Percentiles rank a stretch among this genome's conserved stretches.
These are phyloP conservation scores for Mythimna pallens DNA, from an alignment of 2,888 invertebrate genomes.

Conservation along the genomic window DNA sequence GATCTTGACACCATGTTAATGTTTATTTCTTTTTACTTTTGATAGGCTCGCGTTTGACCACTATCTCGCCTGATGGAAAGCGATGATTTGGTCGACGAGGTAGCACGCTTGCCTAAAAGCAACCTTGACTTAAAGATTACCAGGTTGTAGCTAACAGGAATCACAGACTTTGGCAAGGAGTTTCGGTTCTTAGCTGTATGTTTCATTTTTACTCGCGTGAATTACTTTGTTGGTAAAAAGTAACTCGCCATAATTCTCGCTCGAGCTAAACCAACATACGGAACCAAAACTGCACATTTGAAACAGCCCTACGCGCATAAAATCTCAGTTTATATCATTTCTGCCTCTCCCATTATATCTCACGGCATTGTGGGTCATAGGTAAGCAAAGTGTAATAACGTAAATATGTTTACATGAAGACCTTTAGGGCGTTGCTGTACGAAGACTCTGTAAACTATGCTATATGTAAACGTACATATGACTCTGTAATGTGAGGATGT, in stretches of 20 bases:
- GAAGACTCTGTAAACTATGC: slow-evolving; percentile 40
- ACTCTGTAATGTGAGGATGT: slow-evolving; percentile 14
- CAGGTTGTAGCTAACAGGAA: no score
- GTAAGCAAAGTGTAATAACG: slow-evolving; percentile 38
- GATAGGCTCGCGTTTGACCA: no score
- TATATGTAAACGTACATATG: slow-evolving; percentile 6
- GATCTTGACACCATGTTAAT: no score
- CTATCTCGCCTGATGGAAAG: no score
- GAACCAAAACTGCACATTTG: not conserved
- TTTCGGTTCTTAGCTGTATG: no score
- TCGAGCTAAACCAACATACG: not conserved
- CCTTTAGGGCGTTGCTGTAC: slow-evolving; percentile 26
- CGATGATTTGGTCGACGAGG: no score
- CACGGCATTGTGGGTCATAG: slow-evolving; percentile 45
- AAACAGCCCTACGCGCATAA: slow-evolving; percentile 23
- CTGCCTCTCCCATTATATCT: slow-evolving; percentile 31
- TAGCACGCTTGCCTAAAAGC: no score
- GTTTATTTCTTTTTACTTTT: no score
- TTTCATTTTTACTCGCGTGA: no score
- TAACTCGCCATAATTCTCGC: not conserved
- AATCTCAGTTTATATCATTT: slow-evolving; percentile 40
- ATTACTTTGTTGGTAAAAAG: not conserved
- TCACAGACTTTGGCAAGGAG: no score
- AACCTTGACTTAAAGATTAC: no score
- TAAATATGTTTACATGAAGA: slow-evolving; percentile 48